Evolutionary conservation across 1,140 invertebrate species (phyloP).

Genomic region (Aphis craccivora): DNA sequence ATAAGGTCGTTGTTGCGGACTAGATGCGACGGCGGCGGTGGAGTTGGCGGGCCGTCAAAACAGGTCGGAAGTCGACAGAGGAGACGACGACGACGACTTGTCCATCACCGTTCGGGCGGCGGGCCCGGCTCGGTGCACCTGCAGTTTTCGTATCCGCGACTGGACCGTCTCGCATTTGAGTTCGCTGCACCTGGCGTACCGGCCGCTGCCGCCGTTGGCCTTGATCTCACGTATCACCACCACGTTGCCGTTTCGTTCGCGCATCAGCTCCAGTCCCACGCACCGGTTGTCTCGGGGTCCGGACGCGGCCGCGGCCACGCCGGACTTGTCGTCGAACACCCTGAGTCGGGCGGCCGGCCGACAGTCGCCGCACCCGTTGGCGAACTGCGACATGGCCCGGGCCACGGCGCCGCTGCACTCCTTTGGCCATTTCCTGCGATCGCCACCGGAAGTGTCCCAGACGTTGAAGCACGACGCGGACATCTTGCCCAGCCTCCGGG

Average conservation of each 20-base stretch:
- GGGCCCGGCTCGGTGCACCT: conserved; percentile 63
- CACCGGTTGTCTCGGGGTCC: conserved; percentile 49
- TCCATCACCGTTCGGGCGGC: conserved; percentile 35
- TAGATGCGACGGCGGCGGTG: not conserved
- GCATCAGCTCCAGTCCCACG: conserved; percentile 61
- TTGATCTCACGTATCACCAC: conserved; percentile 68
- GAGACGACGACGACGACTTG: conserved; percentile 47
- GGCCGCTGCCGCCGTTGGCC: conserved; percentile 67
- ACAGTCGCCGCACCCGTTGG: conserved; percentile 60
- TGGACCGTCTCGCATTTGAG: conserved; percentile 69
- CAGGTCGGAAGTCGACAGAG: conserved; percentile 25
- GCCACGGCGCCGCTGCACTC: conserved; percentile 67
- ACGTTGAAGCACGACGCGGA: conserved; percentile 62
- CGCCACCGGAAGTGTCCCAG: conserved; percentile 63
- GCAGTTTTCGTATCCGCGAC: conserved; percentile 67
- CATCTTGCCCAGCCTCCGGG: conserved; percentile 50
- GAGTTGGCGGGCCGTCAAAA: not conserved
- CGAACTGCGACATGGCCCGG: conserved; percentile 67
- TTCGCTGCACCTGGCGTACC: conserved; percentile 67
- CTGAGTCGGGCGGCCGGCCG: conserved; percentile 63
- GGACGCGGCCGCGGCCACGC: not conserved
- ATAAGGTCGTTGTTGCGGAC: conserved; percentile 20
- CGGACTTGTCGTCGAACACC: conserved; percentile 60
- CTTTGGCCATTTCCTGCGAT: conserved; percentile 64
- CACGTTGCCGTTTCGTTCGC: conserved; percentile 64